Conservation (phyloP, 1,140 invertebrate species). For the Ips typographus region DNA sequence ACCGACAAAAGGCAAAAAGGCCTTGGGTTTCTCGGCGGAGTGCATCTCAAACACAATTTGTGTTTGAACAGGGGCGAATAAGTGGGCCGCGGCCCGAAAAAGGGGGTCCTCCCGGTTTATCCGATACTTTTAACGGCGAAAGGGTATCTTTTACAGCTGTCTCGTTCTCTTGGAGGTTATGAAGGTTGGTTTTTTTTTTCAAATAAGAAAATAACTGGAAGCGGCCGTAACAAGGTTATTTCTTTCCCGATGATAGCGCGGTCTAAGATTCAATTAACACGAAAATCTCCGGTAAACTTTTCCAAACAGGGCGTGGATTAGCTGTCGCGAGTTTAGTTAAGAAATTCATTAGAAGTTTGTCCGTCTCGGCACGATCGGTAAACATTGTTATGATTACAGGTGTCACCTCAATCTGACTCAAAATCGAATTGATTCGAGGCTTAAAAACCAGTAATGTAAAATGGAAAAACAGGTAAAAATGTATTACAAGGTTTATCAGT, state of each 20-base stretch:
- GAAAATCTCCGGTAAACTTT: conserved; percentile 19
- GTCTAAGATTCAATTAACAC: conserved; percentile 15
- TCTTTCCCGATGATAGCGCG: background rate
- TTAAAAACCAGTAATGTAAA: too few relatives aligned
- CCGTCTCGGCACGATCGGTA: conserved; percentile 20
- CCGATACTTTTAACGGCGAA: background rate
- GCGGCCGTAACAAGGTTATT: background rate
- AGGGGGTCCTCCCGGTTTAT: conserved; percentile 17
- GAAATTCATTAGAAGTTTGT: conserved; percentile 15
- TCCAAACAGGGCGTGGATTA: conserved; percentile 8
- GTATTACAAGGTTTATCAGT: too few relatives aligned
- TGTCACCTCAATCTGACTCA: too few relatives aligned
- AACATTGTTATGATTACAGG: conserved; percentile 26
- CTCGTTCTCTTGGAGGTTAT: background rate
- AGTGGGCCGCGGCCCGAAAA: conserved; percentile 3
- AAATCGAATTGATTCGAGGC: too few relatives aligned
- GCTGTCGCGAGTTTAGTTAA: conserved; percentile 18
- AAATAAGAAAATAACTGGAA: background rate
- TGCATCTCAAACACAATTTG: conserved; percentile 42
- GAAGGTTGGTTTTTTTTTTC: conserved; percentile 3
- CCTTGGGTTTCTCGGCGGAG: conserved; percentile 38
- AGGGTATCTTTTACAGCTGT: conserved; percentile 22
- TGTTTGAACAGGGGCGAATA: conserved; percentile 33
- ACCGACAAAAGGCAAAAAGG: conserved; percentile 35
- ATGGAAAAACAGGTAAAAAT: too few relatives aligned